These are phyloP conservation scores for Apamea sordens DNA, from an alignment of 2,888 invertebrate genomes.

Conservation along the genomic window DNA sequence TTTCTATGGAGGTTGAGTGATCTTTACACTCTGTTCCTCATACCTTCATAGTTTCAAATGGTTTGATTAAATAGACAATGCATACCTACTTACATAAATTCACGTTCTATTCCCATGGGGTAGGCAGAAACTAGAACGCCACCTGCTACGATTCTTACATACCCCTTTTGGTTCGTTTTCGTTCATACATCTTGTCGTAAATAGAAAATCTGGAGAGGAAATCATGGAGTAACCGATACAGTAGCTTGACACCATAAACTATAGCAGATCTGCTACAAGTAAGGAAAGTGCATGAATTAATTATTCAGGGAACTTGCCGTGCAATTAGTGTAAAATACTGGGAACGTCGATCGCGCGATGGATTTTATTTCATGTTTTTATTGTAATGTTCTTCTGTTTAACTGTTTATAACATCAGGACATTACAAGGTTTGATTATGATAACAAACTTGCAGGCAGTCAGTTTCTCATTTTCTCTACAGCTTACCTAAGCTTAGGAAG, in stretches of 20 bases:
- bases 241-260: neutral
- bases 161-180: neutral
- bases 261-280: constrained; percentile 51
- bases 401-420: too few relatives aligned
- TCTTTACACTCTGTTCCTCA: too few relatives aligned
- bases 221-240: neutral
- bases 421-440: neutral
- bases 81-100: neutral
- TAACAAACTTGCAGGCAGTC: neutral
- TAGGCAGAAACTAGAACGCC: neutral
- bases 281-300: constrained; percentile 72
- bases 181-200: neutral
- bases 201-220: neutral
- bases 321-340: constrained; percentile 48
- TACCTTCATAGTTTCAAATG: neutral
- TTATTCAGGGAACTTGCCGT: constrained; percentile 64
- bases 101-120: neutral
- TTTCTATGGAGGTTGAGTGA: too few relatives aligned
- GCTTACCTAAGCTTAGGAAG: too few relatives aligned
- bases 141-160: neutral
- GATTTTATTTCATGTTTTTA: constrained; percentile 15
- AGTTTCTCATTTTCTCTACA: neutral
- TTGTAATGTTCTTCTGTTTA: too few relatives aligned
- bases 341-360: neutral
- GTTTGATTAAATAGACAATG: neutral